phyloP scores from a whole-genome alignment of 1,140 invertebrate species.

The Hylaeus volcanicus region DNA sequence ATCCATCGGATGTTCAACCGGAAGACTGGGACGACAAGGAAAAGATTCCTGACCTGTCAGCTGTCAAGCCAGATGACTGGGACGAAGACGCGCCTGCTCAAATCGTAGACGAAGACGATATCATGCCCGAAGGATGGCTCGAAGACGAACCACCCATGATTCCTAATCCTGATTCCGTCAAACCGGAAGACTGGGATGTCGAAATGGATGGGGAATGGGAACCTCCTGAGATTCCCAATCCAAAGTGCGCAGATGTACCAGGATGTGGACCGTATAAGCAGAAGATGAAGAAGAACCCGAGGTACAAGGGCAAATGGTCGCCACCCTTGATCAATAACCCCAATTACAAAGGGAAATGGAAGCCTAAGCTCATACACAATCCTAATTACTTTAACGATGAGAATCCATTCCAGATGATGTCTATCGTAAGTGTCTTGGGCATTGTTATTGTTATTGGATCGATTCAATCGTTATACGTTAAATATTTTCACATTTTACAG shows the following conservation, averaged over 20 bases:
- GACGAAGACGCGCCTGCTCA: conserved; percentile 95
- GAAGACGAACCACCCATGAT: conserved; percentile 95
- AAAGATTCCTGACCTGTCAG: conserved; percentile 94
- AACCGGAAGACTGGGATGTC: conserved; percentile 97
- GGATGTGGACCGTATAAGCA: conserved; percentile 96
- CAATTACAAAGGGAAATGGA: conserved; percentile 97
- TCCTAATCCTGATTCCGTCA: conserved; percentile 92
- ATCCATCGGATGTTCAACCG: conserved; percentile 94
- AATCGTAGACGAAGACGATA: conserved; percentile 93
- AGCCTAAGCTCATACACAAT: conserved; percentile 92
- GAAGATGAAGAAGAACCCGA: conserved; percentile 93
- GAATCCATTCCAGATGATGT: conserved; percentile 93
- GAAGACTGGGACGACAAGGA: conserved; percentile 98
- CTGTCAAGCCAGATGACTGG: conserved; percentile 96
- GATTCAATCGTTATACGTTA: neutral
- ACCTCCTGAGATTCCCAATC: conserved; percentile 95
- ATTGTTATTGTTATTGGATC: too few relatives aligned
- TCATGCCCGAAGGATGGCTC: conserved; percentile 96
- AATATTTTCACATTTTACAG: conserved; percentile 80
- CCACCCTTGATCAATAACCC: conserved; percentile 96
- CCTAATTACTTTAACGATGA: conserved; percentile 96
- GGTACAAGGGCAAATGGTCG: conserved; percentile 96
- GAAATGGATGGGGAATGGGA: conserved; percentile 99
- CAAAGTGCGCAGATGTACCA: conserved; percentile 89
- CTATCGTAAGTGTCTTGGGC: conserved; percentile 86